A percentile compares a stretch with the other conserved stretches of the same genome.
These are phyloP conservation scores for Furcifer pardalis DNA, from an alignment of 2,797 vertebrate species.

Conservation along the genomic window DNA sequence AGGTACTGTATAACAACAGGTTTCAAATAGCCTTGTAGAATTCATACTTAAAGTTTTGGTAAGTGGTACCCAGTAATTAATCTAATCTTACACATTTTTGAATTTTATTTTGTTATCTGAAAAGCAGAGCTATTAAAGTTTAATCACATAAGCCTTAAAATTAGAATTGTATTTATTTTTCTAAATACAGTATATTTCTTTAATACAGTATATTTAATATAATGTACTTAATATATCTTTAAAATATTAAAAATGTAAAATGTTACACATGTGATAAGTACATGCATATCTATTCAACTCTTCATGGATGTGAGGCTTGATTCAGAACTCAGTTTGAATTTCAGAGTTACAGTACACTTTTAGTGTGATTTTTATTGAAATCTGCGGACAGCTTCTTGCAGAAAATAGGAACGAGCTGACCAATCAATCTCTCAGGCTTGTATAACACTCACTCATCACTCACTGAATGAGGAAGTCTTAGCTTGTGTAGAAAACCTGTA, in stretches of 20 bases:
- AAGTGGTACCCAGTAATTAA: not conserved
- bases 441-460: too few species aligned
- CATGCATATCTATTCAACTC: conserved; percentile 5
- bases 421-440: not conserved
- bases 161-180: conserved; percentile 4
- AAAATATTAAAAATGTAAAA: not conserved
- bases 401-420: not conserved
- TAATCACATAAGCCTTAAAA: not conserved
- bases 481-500: not conserved
- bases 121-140: not conserved
- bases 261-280: not conserved
- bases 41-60: not conserved
- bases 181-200: too few species aligned
- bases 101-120: not conserved
- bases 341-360: not conserved
- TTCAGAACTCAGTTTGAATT: not conserved
- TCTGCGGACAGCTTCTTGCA: conserved; percentile 1
- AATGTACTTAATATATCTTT: too few species aligned
- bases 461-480: not conserved
- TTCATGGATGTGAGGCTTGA: not conserved
- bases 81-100: not conserved
- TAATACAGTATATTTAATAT: too few species aligned
- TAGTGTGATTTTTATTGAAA: not conserved
- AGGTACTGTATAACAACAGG: conserved; percentile 20
- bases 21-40: conserved; percentile 1